phyloP scores from a whole-genome alignment of 2,888 invertebrate species.

The Belgica antarctica region DNA sequence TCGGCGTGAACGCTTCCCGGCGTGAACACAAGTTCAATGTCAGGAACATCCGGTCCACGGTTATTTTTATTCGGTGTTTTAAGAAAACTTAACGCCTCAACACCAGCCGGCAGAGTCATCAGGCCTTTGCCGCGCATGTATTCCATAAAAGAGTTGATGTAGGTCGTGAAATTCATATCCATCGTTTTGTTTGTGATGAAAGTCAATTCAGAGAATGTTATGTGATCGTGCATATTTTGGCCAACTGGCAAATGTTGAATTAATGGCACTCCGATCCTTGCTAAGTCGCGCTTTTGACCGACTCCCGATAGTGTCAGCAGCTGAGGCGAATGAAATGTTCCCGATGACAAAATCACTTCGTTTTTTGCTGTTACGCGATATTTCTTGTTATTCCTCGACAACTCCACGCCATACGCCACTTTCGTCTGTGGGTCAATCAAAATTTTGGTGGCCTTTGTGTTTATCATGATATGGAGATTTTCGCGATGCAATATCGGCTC shows the following conservation, averaged over 20 bases:
- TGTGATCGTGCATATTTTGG: conserved; percentile 58
- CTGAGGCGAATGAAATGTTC: conserved; percentile 65
- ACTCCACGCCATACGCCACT: conserved; percentile 55
- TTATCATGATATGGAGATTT: conserved; percentile 59
- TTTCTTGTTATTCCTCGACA: conserved; percentile 50
- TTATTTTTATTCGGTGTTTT: conserved; percentile 54
- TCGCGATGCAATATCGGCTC: conserved; percentile 54
- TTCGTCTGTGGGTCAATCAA: conserved; percentile 54
- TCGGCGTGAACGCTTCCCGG: conserved; percentile 61
- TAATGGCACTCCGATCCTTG: conserved; percentile 53
- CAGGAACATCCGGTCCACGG: conserved; percentile 46
- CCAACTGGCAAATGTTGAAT: conserved; percentile 57
- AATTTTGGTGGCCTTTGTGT: conserved; percentile 57
- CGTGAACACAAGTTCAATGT: conserved; percentile 61
- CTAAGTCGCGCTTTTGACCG: conserved; percentile 56
- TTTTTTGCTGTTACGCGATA: conserved; percentile 55
- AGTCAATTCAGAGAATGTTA: conserved; percentile 57
- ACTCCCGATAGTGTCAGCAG: conserved; percentile 63
- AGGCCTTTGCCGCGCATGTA: conserved; percentile 49
- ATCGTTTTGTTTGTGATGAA: conserved; percentile 55
- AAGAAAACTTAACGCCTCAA: conserved; percentile 60
- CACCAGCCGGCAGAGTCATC: conserved; percentile 56
- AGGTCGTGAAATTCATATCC: conserved; percentile 29
- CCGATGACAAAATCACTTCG: conserved; percentile 63
- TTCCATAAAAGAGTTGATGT: conserved; percentile 30